Evolutionary conservation across 2,888 invertebrate species (phyloP), one percentile per base, ranked within the genome.

Genomic region (Prenolepis imparis): DNA sequence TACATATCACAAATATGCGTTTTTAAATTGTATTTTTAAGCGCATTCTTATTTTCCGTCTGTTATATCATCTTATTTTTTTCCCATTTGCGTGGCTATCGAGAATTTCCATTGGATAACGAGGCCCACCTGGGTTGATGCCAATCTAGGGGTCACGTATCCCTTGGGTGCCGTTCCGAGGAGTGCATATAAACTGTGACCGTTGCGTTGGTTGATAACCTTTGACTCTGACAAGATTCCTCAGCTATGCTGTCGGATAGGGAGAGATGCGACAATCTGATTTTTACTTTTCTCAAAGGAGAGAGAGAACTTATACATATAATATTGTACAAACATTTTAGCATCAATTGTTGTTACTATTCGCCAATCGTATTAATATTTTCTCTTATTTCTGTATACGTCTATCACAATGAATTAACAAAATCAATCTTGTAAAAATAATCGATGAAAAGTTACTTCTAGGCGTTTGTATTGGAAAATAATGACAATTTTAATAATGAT

Each of bases 121-220:
- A 64, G 32, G 61, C 67, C 39, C 36, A 28, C 67, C 67, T 36
- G 36, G 36, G 59, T 82, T 21, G 63, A 77, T 57, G 63, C 64
- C 21, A 11, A 57, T n/a, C 59, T 18, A 52, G 70, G 28, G 44
- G 82, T 70, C 74, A 73, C 78, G 74, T 81, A 48, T 80, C 73
- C 73, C 78, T 44, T 21, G 78, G 73, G 78, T 80, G 73, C 73
- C 59, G 36, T 80, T 80, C 59, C 78, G 78, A 73, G 73, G 74
- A 59, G 78, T 73, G 78, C 78, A 80, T 80, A 80, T 73, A 80
- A 80, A 80, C 78, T 80, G 78, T 21, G 52, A 77, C 52, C 63
- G 77, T 75, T 77, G 39, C 12, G 77, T 75, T 77, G 39, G 12
- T 63, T 66, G 83, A 83, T 83, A 82, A 82, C 84, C 84, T 84